phyloP scores from a whole-genome alignment of 2,113 vertebrate genomes.

The Saccopteryx leptura region DNA sequence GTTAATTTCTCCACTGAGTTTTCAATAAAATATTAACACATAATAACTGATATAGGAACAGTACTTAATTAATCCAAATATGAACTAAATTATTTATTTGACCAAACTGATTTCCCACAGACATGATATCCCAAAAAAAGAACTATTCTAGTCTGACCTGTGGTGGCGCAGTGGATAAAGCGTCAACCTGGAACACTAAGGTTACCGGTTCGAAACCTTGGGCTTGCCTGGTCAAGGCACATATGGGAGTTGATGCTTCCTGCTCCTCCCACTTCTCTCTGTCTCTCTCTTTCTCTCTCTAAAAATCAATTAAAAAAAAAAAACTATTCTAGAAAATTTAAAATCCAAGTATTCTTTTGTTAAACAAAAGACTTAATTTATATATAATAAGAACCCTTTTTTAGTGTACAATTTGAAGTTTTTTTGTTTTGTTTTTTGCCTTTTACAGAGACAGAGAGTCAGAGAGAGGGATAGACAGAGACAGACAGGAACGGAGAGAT shows the following conservation, averaged over 20 bases:
- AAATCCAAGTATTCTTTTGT: not conserved
- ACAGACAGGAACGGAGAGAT: too few species aligned
- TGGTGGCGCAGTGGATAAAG: too few species aligned
- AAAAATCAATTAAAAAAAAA: too few species aligned
- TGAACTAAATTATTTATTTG: not conserved
- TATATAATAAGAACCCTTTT: not conserved
- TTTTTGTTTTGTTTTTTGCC: not conserved
- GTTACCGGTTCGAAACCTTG: too few species aligned
- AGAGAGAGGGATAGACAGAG: too few species aligned
- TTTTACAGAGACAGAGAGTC: too few species aligned
- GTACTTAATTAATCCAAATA: not conserved
- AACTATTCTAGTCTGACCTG: not conserved
- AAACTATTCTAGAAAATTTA: not conserved
- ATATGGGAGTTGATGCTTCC: too few species aligned
- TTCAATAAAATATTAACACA: constrained; percentile 22
- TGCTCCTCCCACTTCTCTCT: too few species aligned
- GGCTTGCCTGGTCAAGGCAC: too few species aligned
- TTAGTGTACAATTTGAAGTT: not conserved
- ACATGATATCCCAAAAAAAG: not conserved
- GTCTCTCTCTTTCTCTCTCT: too few species aligned
- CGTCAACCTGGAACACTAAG: too few species aligned
- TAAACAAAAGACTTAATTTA: not conserved
- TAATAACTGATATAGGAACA: not conserved
- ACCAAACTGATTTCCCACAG: not conserved
- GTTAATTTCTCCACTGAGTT: constrained; percentile 16